Evolutionary conservation across 2,888 invertebrate genomes (phyloP).

Genomic region (Drosophila rellima): DNA sequence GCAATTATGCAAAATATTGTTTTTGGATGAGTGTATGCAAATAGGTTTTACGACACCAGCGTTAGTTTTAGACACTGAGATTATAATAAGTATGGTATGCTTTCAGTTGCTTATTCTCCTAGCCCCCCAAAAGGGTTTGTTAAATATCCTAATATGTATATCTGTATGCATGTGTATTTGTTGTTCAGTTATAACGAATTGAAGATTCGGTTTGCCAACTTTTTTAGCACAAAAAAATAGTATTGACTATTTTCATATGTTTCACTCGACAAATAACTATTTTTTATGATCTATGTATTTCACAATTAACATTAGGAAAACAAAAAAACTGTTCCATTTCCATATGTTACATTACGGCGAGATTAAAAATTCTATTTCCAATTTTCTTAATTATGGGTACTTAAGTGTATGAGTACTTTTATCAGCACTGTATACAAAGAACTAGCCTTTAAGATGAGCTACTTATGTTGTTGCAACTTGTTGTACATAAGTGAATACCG

Average conservation of each 20-base stretch:
- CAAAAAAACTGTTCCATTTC: background rate
- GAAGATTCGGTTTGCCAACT: background rate
- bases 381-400: slow-evolving; percentile 5
- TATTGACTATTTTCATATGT: background rate
- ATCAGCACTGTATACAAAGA: slow-evolving; percentile 9
- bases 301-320: slow-evolving; percentile 7
- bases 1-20: slow-evolving; percentile 49
- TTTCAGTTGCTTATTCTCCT: slow-evolving; percentile 25
- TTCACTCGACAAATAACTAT: background rate
- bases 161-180: slow-evolving; percentile 3
- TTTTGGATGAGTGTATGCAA: slow-evolving; percentile 17
- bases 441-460: slow-evolving; percentile 23
- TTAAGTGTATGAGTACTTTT: slow-evolving; percentile 1
- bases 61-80: slow-evolving; percentile 9
- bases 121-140: background rate
- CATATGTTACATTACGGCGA: background rate
- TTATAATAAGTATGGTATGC: slow-evolving; percentile 1
- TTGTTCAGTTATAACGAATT: slow-evolving; percentile 4
- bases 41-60: slow-evolving; percentile 14
- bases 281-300: slow-evolving; percentile 32
- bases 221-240: background rate
- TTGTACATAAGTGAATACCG: slow-evolving; percentile 16
- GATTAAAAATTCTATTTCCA: slow-evolving; percentile 3
- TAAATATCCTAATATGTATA: slow-evolving; percentile 4
- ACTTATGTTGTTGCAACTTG: slow-evolving; percentile 18